Conservation (phyloP, 2,113 vertebrate species). For the Antennarius striatus region DNA sequence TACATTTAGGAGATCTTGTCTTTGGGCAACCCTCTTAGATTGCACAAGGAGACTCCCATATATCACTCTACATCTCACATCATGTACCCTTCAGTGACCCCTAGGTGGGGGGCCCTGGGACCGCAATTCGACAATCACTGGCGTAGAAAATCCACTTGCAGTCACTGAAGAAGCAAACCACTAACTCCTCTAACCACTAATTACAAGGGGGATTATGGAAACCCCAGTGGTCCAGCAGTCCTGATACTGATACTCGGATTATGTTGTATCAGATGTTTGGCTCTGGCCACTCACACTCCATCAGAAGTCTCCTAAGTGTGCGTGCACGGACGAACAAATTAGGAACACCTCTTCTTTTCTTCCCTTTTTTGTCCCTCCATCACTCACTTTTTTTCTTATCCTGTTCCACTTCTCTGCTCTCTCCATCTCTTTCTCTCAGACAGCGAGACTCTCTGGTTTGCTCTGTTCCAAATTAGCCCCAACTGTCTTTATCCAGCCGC, state of each 20-base stretch:
- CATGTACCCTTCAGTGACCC: constrained; percentile 35
- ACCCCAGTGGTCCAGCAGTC: constrained; percentile 33
- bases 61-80: constrained; percentile 1
- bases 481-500: constrained; percentile 46
- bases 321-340: constrained; percentile 3
- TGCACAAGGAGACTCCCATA: not conserved
- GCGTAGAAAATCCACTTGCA: constrained; percentile 65
- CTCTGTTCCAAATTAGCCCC: constrained; percentile 62
- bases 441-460: constrained; percentile 50
- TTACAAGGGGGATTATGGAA: constrained; percentile 56
- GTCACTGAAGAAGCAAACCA: constrained; percentile 64
- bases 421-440: constrained; percentile 54
- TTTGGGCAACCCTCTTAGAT: not conserved
- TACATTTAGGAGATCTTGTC: no score
- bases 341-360: not conserved
- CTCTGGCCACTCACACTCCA: constrained; percentile 6
- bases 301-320: not conserved
- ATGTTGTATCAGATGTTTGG: constrained; percentile 51
- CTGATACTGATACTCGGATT: constrained; percentile 59
- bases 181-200: constrained; percentile 67
- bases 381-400: not conserved
- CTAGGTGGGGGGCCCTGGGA: constrained; percentile 39
- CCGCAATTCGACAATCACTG: constrained; percentile 34
- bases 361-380: not conserved
- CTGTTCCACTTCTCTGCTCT: not conserved